phyloP scores from a whole-genome alignment of 2,113 vertebrate species.

The Protobothrops mucrosquamatus region DNA sequence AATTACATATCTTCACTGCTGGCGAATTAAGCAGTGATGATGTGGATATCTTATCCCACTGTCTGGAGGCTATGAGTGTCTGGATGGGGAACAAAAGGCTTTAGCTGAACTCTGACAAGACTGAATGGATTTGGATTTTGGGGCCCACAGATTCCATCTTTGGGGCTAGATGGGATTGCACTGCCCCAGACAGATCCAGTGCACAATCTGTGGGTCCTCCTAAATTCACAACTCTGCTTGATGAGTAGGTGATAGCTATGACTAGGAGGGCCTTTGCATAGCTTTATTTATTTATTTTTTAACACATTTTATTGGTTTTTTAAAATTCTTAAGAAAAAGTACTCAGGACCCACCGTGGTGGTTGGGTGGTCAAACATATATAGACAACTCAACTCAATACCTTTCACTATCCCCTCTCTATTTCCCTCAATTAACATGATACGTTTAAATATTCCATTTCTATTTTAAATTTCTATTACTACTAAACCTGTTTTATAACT shows the following conservation, averaged over 20 bases:
- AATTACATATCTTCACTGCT: background rate
- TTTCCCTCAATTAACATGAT: no score
- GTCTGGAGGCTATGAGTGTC: background rate
- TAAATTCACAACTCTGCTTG: background rate
- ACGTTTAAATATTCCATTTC: no score
- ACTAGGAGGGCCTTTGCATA: background rate
- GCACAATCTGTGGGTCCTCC: background rate
- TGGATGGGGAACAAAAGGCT: background rate
- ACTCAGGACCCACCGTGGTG: no score
- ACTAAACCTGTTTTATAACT: no score
- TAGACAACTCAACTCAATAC: no score
- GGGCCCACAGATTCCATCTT: background rate
- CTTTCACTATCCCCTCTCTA: no score
- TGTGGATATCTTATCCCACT: background rate
- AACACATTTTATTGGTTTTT: no score
- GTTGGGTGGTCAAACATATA: no score
- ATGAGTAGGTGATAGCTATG: background rate
- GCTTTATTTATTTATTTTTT: background rate
- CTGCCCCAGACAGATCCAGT: background rate
- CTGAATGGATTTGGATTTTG: background rate
- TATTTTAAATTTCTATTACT: no score
- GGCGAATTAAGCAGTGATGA: background rate
- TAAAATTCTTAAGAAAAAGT: no score
- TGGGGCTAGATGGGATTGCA: background rate
- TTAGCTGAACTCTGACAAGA: background rate